phyloP scores from a whole-genome alignment of 1,140 invertebrate species.

The Drosophila kohkoa region DNA sequence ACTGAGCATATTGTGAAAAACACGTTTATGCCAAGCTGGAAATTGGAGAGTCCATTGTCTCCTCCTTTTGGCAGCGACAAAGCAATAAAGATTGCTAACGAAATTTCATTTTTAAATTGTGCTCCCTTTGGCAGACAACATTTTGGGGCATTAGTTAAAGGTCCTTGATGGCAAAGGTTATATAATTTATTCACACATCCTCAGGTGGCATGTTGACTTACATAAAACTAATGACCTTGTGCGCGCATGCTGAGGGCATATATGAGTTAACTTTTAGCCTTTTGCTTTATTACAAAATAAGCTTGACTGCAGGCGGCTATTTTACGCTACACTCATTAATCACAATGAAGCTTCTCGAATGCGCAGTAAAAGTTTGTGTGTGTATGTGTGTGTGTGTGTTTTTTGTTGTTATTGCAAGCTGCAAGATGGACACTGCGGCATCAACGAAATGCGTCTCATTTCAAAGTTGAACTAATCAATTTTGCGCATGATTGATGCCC shows the following conservation, averaged over 20 bases:
- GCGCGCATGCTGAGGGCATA: background rate
- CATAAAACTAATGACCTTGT: conserved; percentile 18
- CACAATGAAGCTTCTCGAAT: conserved; percentile 62
- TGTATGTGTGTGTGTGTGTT: background rate
- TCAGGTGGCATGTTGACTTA: background rate
- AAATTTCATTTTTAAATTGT: background rate
- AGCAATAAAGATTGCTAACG: background rate
- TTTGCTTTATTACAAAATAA: conserved; percentile 26
- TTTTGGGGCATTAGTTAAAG: background rate
- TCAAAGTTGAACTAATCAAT: conserved; percentile 74
- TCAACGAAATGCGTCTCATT: conserved; percentile 20
- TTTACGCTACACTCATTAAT: conserved; percentile 55
- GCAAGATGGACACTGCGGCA: background rate
- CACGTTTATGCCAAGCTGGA: background rate
- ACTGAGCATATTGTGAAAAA: conserved; percentile 41
- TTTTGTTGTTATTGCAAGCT: conserved; percentile 4
- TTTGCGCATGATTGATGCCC: conserved; percentile 80
- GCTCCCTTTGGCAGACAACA: background rate
- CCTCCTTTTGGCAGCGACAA: background rate
- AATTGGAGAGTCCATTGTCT: background rate
- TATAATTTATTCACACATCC: background rate
- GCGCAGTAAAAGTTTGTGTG: conserved; percentile 19
- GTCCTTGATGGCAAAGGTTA: background rate
- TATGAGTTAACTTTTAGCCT: conserved; percentile 23
- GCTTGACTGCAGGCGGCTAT: conserved; percentile 16